A percentile compares a stretch with the other conserved stretches of the same genome.
phyloP scores from a whole-genome alignment of 2,113 vertebrate genomes.

The Tonatia bakeri region DNA sequence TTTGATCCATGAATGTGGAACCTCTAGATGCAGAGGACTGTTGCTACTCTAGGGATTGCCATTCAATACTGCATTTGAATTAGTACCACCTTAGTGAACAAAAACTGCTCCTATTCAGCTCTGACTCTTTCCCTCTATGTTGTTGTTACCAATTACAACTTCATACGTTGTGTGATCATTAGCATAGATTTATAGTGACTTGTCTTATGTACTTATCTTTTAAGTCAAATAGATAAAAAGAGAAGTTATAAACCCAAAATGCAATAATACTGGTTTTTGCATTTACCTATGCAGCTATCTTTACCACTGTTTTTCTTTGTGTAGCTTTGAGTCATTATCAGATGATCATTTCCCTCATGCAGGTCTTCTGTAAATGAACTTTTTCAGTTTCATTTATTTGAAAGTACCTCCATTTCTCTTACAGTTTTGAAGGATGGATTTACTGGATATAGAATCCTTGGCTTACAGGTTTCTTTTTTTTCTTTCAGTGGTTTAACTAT shows the following conservation, averaged over 20 bases:
- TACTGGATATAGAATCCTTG: no score
- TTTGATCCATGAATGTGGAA: not conserved
- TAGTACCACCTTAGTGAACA: not conserved
- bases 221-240: not conserved
- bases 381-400: not conserved
- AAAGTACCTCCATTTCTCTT: not conserved
- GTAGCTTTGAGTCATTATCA: not conserved
- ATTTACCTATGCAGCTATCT: not conserved
- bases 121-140: not conserved
- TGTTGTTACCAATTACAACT: not conserved
- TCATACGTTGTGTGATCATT: not conserved
- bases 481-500: no score
- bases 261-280: not conserved
- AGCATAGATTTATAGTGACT: not conserved
- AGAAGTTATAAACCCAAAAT: not conserved
- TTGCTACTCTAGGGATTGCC: not conserved
- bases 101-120: not conserved
- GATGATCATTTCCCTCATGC: not conserved
- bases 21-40: not conserved
- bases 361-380: not conserved
- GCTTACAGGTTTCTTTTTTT: no score
- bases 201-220: not conserved
- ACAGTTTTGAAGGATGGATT: no score
- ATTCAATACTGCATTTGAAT: not conserved
- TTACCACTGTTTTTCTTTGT: not conserved